Base-by-base conservation (phyloP, 2,888 invertebrate genomes). In the Masnerella sp. region DNA sequence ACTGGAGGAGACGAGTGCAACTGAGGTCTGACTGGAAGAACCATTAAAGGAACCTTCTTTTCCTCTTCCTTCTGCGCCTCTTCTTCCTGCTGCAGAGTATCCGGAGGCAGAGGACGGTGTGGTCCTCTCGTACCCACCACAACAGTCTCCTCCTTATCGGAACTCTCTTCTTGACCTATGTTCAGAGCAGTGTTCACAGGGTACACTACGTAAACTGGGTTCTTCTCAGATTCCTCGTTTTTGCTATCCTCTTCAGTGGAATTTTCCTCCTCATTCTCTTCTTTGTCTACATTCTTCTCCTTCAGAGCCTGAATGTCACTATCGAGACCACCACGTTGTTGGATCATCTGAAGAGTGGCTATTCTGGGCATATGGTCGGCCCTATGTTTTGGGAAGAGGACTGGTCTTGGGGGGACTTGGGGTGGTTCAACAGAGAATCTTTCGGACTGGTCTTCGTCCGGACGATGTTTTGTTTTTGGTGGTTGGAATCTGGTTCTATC, bases 301-400 rank as follows among this genome's bases (percentile, higher is more conserved):
- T 8, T 88, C 83, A 68, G 88, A 86, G 78, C 90, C 88, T 81
- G 80, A 2, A 75, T 56, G 0, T 78, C 79, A 2, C 79, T 80
- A 14, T 79, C 76, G 0, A 79, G 61, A 9, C 82, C 83, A 0
- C 82, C 83, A 4, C 83, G 86, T 49, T 88, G 87, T 80, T 93
- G 92, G 42, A 93, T 89, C 93, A 93, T 93, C 86, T 93, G 93
- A 25, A 93, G 82, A 0, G 93, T 92, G 8, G 92, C 90, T 0
- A 93, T 90, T 69, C 89, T 88, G 0, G 90, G 89, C 18, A 90
- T 89, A 3, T 81, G 80, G 7, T 90, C 85, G 1, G 83, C 86
- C 75, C 88, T 83, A 54, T 88, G 84, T 52, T 89, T 89, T 0
- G 88, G 84, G 18, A 81, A 87, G 12, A 89, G 79, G 0, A 84